Conservation (phyloP, 2,888 invertebrate genomes). For the Brachyopa scutellaris region DNA sequence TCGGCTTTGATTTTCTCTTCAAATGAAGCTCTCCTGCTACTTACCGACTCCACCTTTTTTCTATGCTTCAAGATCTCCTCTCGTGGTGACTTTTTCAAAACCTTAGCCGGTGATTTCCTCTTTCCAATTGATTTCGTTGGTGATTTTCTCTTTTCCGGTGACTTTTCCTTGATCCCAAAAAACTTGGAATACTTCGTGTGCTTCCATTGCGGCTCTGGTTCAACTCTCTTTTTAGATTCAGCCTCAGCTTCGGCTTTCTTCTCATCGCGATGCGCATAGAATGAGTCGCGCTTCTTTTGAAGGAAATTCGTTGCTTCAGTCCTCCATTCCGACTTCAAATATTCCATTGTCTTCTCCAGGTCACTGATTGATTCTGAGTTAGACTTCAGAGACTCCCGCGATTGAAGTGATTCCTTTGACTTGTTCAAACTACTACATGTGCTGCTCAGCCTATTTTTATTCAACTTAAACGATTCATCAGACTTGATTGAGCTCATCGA, state of each 20-base stretch:
- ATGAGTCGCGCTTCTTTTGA: conserved; percentile 79
- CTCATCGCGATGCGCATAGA: conserved; percentile 75
- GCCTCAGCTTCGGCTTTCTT: conserved; percentile 51
- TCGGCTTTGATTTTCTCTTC: conserved; percentile 62
- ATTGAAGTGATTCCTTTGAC: conserved; percentile 77
- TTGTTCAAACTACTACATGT: conserved; percentile 78
- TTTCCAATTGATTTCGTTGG: conserved; percentile 68
- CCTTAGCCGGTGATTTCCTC: conserved; percentile 46
- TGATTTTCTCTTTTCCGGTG: conserved; percentile 75
- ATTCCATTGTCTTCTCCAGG: conserved; percentile 80
- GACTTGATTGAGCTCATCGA: conserved; percentile 79
- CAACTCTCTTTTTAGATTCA: conserved; percentile 57
- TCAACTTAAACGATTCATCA: conserved; percentile 76
- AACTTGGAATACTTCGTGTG: conserved; percentile 79
- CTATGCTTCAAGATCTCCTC: conserved; percentile 60
- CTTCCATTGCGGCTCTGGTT: conserved; percentile 76
- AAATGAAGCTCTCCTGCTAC: conserved; percentile 52
- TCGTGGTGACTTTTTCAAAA: conserved; percentile 55
- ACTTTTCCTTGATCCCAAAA: conserved; percentile 77
- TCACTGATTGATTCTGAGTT: conserved; percentile 78
- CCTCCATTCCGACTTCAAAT: conserved; percentile 80
- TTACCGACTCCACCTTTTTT: conserved; percentile 56
- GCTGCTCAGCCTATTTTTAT: conserved; percentile 78
- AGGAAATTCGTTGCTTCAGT: conserved; percentile 80
- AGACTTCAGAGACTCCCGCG: conserved; percentile 74